Conservation (phyloP, 1,140 invertebrate genomes). For the Diachasma alloeum region DNA sequence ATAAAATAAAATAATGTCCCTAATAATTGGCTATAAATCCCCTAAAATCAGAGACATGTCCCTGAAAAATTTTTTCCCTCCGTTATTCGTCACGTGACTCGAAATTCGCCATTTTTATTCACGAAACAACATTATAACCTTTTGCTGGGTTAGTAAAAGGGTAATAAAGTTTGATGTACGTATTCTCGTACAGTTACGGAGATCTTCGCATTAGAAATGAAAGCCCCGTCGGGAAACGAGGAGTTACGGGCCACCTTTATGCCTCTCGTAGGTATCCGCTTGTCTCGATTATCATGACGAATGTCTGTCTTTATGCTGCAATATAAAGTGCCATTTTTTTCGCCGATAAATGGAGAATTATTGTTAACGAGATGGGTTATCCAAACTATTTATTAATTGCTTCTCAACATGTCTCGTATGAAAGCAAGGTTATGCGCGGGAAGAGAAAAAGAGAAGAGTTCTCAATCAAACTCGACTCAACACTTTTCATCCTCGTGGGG, state of each 20-base stretch:
- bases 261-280: slow-evolving; percentile 42
- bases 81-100: slow-evolving; percentile 12
- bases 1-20: no score
- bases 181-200: slow-evolving; percentile 42
- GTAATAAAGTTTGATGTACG: slow-evolving; percentile 58
- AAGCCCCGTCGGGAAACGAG: slow-evolving; percentile 53
- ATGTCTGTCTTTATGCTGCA: slow-evolving; percentile 43
- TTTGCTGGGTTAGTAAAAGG: slow-evolving; percentile 2
- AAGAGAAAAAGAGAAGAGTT: background rate
- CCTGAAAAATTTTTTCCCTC: background rate
- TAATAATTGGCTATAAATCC: background rate
- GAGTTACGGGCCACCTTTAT: slow-evolving; percentile 51
- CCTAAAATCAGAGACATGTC: background rate
- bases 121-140: slow-evolving; percentile 11
- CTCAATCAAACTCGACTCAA: background rate
- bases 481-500: background rate
- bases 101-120: slow-evolving; percentile 5
- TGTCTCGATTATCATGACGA: slow-evolving; percentile 55
- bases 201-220: slow-evolving; percentile 53
- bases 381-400: background rate
- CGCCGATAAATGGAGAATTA: slow-evolving; percentile 31
- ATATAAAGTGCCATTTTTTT: slow-evolving; percentile 22
- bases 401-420: background rate
- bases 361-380: slow-evolving; percentile 24
- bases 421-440: background rate